phyloP scores from a whole-genome alignment of 2,113 vertebrate genomes.

The Corythaeola cristata region DNA sequence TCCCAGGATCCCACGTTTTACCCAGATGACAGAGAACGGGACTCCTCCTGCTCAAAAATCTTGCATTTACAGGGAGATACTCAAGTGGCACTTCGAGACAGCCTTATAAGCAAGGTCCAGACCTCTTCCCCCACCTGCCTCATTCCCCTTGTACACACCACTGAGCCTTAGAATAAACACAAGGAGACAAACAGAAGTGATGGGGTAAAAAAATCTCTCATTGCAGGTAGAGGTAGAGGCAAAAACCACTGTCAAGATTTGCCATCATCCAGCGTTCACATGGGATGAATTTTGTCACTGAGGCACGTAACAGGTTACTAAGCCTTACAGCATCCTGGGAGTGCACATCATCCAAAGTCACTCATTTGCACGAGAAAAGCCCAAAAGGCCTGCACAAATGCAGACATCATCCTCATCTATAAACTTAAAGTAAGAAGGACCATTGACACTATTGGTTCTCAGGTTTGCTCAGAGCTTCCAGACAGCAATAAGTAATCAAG shows the following conservation, averaged over 20 bases:
- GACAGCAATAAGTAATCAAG: not conserved
- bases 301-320: not conserved
- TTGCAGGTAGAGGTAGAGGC: not conserved
- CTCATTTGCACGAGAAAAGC: not conserved
- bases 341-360: not conserved
- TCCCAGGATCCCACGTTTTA: not conserved
- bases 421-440: not conserved
- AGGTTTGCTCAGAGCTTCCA: not conserved
- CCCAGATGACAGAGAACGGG: not conserved
- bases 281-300: not conserved
- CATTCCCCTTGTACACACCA: not conserved
- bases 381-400: not conserved
- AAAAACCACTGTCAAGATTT: not conserved
- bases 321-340: not conserved
- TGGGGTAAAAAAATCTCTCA: not conserved
- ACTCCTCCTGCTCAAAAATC: not conserved
- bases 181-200: not conserved
- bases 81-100: not conserved
- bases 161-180: not conserved
- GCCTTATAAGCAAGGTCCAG: not conserved
- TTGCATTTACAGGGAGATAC: not conserved
- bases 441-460: not conserved
- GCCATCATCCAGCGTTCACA: not conserved
- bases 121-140: not conserved
- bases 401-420: not conserved